Base-by-base conservation (phyloP, 1,140 invertebrate genomes). In the Batillaria attramentaria region DNA sequence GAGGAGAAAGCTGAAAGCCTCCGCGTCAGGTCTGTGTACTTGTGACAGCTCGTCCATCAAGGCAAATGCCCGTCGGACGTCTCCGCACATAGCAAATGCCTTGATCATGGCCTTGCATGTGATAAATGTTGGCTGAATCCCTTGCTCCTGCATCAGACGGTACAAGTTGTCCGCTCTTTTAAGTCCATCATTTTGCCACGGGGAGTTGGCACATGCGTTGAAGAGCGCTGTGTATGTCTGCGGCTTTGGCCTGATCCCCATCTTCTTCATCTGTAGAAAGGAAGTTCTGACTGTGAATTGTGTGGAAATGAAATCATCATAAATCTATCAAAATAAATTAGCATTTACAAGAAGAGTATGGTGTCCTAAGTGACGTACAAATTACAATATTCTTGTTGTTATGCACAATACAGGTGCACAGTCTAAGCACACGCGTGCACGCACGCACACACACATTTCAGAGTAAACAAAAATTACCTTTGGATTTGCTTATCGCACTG, bases 91-190 rank as follows among this genome's bases (percentile, higher is more conserved):
- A 3, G 95, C 96, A 93, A 96, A 98, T 3, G 96, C 95, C 91
- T 97, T 98, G 13, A 98, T 95, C 94, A 98, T 95, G 5, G 95
- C 93, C 93, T 97, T 95, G 83, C 96, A 97, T 87, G 95, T 96
- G 4, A 93, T 93, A n/a, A 94, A 86, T 90, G 97, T 97, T 2
- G 95, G 93, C 66, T 93, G 85, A 82, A 94, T 91, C 6, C 92
- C 92, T 84, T 95, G 95, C 79, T 94, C 92, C 65, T 92, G 87
- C 92, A 97, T 95, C 31, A 94, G 90, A 81, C 94, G 89, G 73
- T 94, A 89, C 41, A 97, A 91, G 79, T 93, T 86, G 41, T 89
- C 92, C 0, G 96, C 95, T 86, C 93, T 91, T 66, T 92, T 91
- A 41, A 95, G 88, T 37, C 94, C 94, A 89, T 95, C 93, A 35